These are phyloP conservation scores for Poicephalus gulielmi DNA, from an alignment of 2,113 vertebrate genomes.

Conservation along the genomic window DNA sequence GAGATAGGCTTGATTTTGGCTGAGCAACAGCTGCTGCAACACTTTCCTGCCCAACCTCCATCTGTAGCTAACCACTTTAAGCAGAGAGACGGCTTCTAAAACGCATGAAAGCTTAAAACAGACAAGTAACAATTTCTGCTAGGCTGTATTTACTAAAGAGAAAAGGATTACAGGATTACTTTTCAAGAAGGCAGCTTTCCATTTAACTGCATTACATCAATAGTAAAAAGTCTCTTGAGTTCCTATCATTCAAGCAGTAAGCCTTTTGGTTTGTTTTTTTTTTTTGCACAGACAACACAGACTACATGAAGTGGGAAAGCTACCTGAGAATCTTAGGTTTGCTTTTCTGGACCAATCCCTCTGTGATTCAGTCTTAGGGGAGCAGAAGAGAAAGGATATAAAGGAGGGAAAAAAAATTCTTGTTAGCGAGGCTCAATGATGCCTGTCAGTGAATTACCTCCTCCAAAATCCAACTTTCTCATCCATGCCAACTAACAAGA, in stretches of 20 bases:
- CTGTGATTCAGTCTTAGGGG: background rate
- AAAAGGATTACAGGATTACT: slow-evolving; percentile 23
- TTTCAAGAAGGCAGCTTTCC: background rate
- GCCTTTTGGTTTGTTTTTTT: background rate
- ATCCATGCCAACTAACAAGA: background rate
- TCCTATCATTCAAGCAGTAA: background rate
- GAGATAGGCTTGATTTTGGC: background rate
- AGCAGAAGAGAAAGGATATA: background rate
- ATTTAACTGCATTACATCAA: slow-evolving; percentile 12
- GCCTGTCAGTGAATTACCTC: background rate
- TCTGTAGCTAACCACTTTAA: background rate
- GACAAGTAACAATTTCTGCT: background rate
- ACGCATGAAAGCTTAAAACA: background rate
- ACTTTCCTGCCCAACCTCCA: background rate
- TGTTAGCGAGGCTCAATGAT: background rate
- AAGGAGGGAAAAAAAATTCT: background rate
- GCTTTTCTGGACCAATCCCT: background rate
- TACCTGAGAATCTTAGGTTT: background rate
- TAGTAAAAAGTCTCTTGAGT: slow-evolving; percentile 1
- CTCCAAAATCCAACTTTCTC: background rate
- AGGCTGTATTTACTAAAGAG: background rate
- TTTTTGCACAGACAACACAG: background rate
- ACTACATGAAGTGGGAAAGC: background rate
- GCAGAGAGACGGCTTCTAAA: background rate
- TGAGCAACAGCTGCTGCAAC: background rate